Evolutionary conservation across 1,140 invertebrate genomes (phyloP).

Genomic region (Ips typographus): DNA sequence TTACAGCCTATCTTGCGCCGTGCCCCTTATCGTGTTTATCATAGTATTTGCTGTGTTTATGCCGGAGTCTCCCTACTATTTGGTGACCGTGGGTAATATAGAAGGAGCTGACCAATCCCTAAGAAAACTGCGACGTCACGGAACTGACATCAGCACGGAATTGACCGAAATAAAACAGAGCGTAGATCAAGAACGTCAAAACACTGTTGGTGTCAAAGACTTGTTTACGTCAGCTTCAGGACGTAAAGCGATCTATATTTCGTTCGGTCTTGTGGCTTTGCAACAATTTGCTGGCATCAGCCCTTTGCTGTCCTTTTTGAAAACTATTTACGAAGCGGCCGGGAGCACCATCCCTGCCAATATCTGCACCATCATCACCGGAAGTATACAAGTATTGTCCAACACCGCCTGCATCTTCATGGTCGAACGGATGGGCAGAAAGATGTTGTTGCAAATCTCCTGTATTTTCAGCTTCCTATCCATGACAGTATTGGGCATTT

Average conservation of each 20-base stretch:
- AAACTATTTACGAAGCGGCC: constrained; percentile 69
- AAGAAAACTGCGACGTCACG: constrained; percentile 59
- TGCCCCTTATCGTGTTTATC: constrained; percentile 57
- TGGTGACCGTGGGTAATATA: constrained; percentile 60
- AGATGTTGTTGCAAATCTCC: constrained; percentile 66
- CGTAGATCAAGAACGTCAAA: constrained; percentile 44
- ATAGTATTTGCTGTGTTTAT: constrained; percentile 53
- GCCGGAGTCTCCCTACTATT: constrained; percentile 78
- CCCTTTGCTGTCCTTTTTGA: constrained; percentile 79
- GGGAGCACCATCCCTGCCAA: constrained; percentile 59
- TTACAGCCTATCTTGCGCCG: constrained; percentile 55
- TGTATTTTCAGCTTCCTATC: constrained; percentile 51
- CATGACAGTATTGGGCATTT: constrained; percentile 39
- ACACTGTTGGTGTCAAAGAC: constrained; percentile 29
- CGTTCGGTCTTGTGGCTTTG: constrained; percentile 80
- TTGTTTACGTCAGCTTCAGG: constrained; percentile 50
- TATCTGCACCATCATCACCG: constrained; percentile 72
- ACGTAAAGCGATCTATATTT: constrained; percentile 70
- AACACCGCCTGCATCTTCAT: constrained; percentile 69
- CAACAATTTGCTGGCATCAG: constrained; percentile 87
- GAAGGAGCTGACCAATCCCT: constrained; percentile 64
- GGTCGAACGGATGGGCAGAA: constrained; percentile 76
- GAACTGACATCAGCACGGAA: constrained; percentile 47
- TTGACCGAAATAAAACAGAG: constrained; percentile 28
- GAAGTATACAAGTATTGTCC: constrained; percentile 73